Evolutionary conservation across 1,140 invertebrate genomes (phyloP), one percentile per base, ranked within the genome.

Genomic region (Trichoplusia ni): DNA sequence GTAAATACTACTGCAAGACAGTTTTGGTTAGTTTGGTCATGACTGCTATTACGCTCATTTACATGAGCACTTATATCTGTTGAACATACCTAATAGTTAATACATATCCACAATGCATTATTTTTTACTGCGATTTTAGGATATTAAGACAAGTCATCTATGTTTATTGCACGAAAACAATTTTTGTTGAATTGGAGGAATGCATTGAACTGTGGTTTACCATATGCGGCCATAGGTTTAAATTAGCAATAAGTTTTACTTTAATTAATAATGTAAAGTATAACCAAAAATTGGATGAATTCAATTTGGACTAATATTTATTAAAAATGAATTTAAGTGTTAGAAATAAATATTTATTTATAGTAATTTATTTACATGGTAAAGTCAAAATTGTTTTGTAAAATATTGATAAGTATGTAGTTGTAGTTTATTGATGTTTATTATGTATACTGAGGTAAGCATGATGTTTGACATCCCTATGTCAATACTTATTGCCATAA

Each of bases 251-350:
- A 6, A 35, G 4, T 2, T n/a, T 31, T 0, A 18, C 9, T 4
- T 29, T 14, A 18, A 8, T 6, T 16, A 7, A 6, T 51, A 51
- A 25, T n/a, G 38, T 58, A 47, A 47, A 35, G 21, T 46, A 27
- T 60, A 11, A 47, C 56, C 56, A 60, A 60, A 60, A 47, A 60
- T 60, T 46, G 56, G 56, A 46, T n/a, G 9, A 60, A 60, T 33
- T 27, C 47, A 37, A 59, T 44, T 44, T 59, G 21, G n/a, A 40
- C 7, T 23, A 2, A 3, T 40, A 56, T 40, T 56, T 40, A 56
- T 56, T 42, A 9, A 56, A 56, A 56, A n/a, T n/a, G n/a, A 40
- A 40, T 9, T 2, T 38, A 40, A 38, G 19, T 18, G 16, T 51
- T 19, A 8, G 16, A 11, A 51, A 37, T 35, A 35, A 47, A 23